Conservation (phyloP, 1,140 invertebrate genomes). For the Dreissena polymorpha region DNA sequence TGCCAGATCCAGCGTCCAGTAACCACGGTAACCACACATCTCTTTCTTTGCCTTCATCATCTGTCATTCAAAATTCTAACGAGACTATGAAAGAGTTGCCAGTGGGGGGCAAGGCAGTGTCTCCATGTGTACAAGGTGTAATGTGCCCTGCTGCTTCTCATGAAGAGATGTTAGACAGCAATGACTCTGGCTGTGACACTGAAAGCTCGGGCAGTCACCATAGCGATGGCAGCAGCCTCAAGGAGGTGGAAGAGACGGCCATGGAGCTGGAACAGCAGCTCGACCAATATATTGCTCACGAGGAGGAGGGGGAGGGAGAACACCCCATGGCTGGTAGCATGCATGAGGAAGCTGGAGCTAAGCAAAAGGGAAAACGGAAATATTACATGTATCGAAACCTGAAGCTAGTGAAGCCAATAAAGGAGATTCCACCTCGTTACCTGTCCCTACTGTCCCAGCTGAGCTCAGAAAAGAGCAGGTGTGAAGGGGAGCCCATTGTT, state of each 20-base stretch:
- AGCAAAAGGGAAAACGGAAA: slow-evolving; percentile 64
- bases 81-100: not conserved
- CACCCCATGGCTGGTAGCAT: not conserved
- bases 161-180: slow-evolving; percentile 33
- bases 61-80: not conserved
- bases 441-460: slow-evolving; percentile 70
- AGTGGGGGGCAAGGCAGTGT: not conserved
- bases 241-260: slow-evolving; percentile 27
- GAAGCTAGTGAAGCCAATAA: slow-evolving; percentile 76
- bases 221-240: slow-evolving; percentile 37
- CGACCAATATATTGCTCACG: slow-evolving; percentile 38
- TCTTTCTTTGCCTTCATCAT: not conserved
- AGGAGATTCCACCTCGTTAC: slow-evolving; percentile 75
- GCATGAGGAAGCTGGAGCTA: slow-evolving; percentile 29
- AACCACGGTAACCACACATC: not conserved
- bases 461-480: slow-evolving; percentile 70
- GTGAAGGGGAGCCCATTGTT: slow-evolving; percentile 76
- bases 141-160: not conserved
- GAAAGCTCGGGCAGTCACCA: slow-evolving; percentile 33
- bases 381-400: slow-evolving; percentile 76
- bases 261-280: slow-evolving; percentile 53
- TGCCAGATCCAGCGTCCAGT: not conserved
- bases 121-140: not conserved
- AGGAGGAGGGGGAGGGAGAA: slow-evolving; percentile 4
- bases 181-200: slow-evolving; percentile 54